Conservation (phyloP, 2,113 vertebrate species). For the Microcebus ravelobensis region DNA sequence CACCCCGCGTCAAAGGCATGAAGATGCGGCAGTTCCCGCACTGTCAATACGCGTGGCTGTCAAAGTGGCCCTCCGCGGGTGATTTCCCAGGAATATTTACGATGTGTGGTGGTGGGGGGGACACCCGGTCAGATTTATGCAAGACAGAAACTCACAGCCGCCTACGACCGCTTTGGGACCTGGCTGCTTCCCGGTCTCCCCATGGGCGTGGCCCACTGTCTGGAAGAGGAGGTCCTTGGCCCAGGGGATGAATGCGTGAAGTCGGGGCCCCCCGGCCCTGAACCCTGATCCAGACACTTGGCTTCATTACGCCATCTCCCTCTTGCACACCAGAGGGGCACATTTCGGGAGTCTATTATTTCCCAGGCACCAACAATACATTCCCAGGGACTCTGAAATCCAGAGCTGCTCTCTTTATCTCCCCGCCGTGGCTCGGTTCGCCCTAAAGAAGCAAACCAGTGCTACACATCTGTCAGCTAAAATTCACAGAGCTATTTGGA, state of each 20-base stretch:
- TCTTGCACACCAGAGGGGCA: background rate
- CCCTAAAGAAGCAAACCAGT: constrained; percentile 58
- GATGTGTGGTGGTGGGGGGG: constrained; percentile 14
- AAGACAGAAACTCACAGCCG: constrained; percentile 59
- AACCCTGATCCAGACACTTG: background rate
- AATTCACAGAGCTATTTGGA: constrained; percentile 68
- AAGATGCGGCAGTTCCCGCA: no score
- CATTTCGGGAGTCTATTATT: constrained; percentile 59
- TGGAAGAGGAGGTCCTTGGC: constrained; percentile 22
- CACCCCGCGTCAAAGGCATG: background rate
- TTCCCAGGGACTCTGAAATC: constrained; percentile 76
- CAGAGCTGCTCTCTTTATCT: constrained; percentile 70
- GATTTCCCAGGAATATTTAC: background rate
- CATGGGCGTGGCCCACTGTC: constrained; percentile 48
- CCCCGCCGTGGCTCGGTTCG: constrained; percentile 70
- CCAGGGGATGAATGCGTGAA: background rate
- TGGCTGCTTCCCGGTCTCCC: constrained; percentile 58
- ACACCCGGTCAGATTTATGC: constrained; percentile 60
- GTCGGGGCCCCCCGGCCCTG: constrained; percentile 23
- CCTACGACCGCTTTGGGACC: constrained; percentile 20
- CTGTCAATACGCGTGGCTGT: background rate
- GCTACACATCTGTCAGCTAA: constrained; percentile 69
- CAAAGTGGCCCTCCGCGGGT: background rate
- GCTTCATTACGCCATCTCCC: background rate
- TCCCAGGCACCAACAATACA: background rate